Base-by-base conservation (phyloP, 1,140 invertebrate species). In the Atta texana region DNA sequence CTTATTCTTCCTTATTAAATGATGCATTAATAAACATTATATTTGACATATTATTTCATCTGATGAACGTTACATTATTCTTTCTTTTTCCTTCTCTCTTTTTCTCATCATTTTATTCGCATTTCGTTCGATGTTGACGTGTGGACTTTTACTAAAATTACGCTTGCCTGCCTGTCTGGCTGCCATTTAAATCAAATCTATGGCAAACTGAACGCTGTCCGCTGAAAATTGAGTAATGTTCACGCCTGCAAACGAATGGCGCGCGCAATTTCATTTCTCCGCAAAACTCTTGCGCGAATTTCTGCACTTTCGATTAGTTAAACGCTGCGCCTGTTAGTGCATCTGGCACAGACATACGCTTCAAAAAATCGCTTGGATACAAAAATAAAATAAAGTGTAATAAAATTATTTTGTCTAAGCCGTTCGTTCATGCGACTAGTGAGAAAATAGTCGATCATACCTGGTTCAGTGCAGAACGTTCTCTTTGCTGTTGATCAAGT, bases 121-220 rank as follows among this genome's bases (percentile, higher is more conserved):
- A 53, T 87, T 88, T 90, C 12, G 31, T 44, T 28, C 51, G 57
- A 51, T 44, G 49, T 21, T 28, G 39, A 24, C 55, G 84, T 49
- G 12, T 5, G 34, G 53, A 82, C 63, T 89, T 86, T 89, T 66
- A 77, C 57, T 55, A 71, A 86, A 90, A 91, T 90, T 88, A 78
- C 87, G 49, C n/a, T 24, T 18, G 49, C 8, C 64, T 7, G 63
- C 4, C 80, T 12, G 39, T n/a, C 34, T 74, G 72, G 18, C 49
- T 51, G 51, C 21, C 66, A 71, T 84, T 86, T 88, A 74, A 89
- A 88, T 77, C 87, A 75, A 86, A 88, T 88, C 59, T 66, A 71
- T 51, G 28, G 68, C 21, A 64, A 89, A 89, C 72, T 68, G 81
- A 68, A 63, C 69, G 59, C 49, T 44, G 69, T 69, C 61, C 66